Base-by-base conservation (phyloP, 2,113 vertebrate genomes). In the Ploceus nigricollis region DNA sequence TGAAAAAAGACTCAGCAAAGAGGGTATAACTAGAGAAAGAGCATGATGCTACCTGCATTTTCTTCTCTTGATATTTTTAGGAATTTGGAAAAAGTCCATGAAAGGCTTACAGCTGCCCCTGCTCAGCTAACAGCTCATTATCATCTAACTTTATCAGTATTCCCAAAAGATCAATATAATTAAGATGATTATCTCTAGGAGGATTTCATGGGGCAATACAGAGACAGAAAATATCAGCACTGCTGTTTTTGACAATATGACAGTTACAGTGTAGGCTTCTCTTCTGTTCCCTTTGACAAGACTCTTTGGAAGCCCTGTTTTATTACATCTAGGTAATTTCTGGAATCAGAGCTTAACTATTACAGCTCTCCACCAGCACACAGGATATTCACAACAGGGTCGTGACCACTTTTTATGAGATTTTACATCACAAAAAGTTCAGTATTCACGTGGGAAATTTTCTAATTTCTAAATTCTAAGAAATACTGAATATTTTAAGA, bases 71-170 rank as follows among this genome's bases (percentile, higher is more conserved):
- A 9, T 69, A 82, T 40, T 79, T 86, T 40, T 42, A 90, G 45
- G 58, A 82, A 89, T 64, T 71, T 79, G 44, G 72, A 84, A 89
- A 56, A 92, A 48, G 33, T 64, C 53, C 53, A 78, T 48, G 44
- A n/a, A 89, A 72, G 53, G 15, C 47, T 89, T 57, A 85, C 15
- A 89, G 54, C 81, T 94, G 85, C 39, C 39, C 42, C 33, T 82
- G 40, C 92, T 95, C 94, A 94, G 35, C 51, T 81, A 54, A 80
- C 78, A 93, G 78, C 17, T 96, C 87, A 83, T 95, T 95, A 88
- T 77, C 40, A 75, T 70, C 50, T 54, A 82, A 76, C 40, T 57
- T 87, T 77, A 95, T 54, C 87, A 86, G 78, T 57, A 88, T 77
- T 90, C 84, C 78, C 85, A 42, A 93, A 85, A 86, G 87, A 94